A percentile compares a stretch with the other conserved stretches of the same genome.
Evolutionary conservation across 2,888 invertebrate species (phyloP).

Genomic region (Callyntrura guangdongensis): DNA sequence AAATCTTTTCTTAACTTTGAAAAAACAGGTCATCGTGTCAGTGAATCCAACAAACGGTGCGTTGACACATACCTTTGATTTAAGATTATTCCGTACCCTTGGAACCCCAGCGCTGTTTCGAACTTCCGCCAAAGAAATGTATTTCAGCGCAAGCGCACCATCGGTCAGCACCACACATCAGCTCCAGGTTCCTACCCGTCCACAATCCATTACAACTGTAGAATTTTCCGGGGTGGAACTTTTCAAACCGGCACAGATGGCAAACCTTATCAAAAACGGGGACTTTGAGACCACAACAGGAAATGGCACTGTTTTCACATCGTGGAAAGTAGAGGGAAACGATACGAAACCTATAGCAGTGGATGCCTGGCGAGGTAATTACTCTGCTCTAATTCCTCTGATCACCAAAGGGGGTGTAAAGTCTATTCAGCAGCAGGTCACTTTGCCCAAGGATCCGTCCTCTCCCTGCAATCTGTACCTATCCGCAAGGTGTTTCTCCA

Average conservation of each 20-base stretch:
- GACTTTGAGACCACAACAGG: slow-evolving; percentile 80
- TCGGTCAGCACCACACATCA: slow-evolving; percentile 27
- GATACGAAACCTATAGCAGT: slow-evolving; percentile 42
- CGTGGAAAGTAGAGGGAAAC: background rate
- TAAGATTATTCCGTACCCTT: slow-evolving; percentile 53
- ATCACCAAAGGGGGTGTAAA: background rate
- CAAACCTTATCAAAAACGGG: slow-evolving; percentile 80
- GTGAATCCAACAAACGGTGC: slow-evolving; percentile 44
- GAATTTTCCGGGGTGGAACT: slow-evolving; percentile 54
- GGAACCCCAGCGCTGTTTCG: slow-evolving; percentile 57
- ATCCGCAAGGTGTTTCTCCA: slow-evolving; percentile 77
- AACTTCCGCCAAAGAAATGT: slow-evolving; percentile 79
- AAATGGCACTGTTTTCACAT: background rate
- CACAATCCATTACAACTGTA: slow-evolving; percentile 81
- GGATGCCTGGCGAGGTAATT: slow-evolving; percentile 70
- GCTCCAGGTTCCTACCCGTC: slow-evolving; percentile 46
- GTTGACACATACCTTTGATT: slow-evolving; percentile 47
- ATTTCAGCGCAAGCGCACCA: slow-evolving; percentile 61
- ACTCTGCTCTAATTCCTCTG: slow-evolving; percentile 71
- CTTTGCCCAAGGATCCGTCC: background rate
- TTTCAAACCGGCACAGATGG: too few species aligned
- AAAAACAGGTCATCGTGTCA: slow-evolving; percentile 72
- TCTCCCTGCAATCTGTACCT: slow-evolving; percentile 69
- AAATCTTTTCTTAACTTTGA: slow-evolving; percentile 17
- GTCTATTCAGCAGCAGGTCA: slow-evolving; percentile 30